phyloP scores from a whole-genome alignment of 2,113 vertebrate genomes.

The Embiotoca jacksoni region DNA sequence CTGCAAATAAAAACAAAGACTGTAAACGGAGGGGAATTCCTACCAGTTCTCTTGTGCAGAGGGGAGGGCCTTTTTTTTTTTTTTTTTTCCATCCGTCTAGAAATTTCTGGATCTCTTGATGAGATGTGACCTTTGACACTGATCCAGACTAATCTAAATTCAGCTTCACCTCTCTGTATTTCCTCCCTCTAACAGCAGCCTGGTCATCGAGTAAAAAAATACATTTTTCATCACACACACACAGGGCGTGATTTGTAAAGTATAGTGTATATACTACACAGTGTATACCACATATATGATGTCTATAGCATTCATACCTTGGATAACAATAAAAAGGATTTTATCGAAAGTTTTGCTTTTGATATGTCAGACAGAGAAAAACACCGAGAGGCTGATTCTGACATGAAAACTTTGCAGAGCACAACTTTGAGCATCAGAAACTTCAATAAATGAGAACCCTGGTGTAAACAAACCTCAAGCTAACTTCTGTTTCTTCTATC shows the following conservation, averaged over 20 bases:
- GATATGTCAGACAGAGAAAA: constrained; percentile 23
- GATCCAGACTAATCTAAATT: neutral
- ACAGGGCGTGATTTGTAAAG: constrained; percentile 27
- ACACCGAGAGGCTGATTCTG: constrained; percentile 26
- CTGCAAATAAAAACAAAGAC: constrained; percentile 41
- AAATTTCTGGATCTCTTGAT: constrained; percentile 13
- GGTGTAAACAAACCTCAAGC: constrained; percentile 46
- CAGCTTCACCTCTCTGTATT: neutral
- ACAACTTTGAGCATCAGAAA: constrained; percentile 50
- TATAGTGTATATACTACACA: constrained; percentile 54
- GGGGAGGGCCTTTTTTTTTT: neutral
- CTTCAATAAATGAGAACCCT: constrained; percentile 63
- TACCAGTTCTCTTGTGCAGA: constrained; percentile 3
- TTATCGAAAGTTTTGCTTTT: constrained; percentile 47
- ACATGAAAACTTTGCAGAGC: constrained; percentile 43
- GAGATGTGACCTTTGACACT: constrained; percentile 25
- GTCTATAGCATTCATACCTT: constrained; percentile 55
- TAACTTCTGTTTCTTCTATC: constrained; percentile 42
- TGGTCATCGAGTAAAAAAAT: neutral
- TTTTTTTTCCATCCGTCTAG: neutral
- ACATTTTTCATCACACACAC: constrained; percentile 9
- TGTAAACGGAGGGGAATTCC: constrained; percentile 35
- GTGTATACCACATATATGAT: constrained; percentile 55
- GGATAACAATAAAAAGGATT: constrained; percentile 54
- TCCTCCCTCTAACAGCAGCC: neutral